A percentile compares a stretch with the other conserved stretches of the same genome.
These are phyloP conservation scores for Megalurothrips usitatus DNA, from an alignment of 2,888 invertebrate genomes.

Conservation along the genomic window DNA sequence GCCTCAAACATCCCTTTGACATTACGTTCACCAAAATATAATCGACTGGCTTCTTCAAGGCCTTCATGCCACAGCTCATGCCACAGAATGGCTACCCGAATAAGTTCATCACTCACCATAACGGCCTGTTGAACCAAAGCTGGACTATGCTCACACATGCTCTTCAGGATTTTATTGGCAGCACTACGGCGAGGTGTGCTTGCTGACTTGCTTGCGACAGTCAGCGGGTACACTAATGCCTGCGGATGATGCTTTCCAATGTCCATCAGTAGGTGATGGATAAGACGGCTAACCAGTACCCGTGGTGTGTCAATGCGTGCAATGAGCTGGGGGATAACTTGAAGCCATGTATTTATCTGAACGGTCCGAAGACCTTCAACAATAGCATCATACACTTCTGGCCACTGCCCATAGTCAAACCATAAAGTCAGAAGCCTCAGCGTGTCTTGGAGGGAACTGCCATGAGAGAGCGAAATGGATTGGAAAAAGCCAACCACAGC, in stretches of 20 bases:
- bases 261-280: slow-evolving; percentile 89
- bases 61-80: slow-evolving; percentile 99
- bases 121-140: slow-evolving; percentile 91
- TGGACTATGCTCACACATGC: slow-evolving; percentile 92
- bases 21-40: slow-evolving; percentile 95
- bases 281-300: slow-evolving; percentile 79
- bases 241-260: slow-evolving; percentile 97
- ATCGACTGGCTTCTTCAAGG: slow-evolving; percentile 83
- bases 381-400: slow-evolving; percentile 90
- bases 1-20: slow-evolving; percentile 95
- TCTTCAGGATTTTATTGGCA: slow-evolving; percentile 89
- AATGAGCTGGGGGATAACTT: slow-evolving; percentile 98
- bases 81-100: slow-evolving; percentile 97
- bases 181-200: slow-evolving; percentile 79
- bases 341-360: slow-evolving; percentile 97
- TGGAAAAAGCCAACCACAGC: slow-evolving; percentile 95
- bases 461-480: slow-evolving; percentile 87
- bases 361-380: slow-evolving; percentile 87
- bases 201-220: slow-evolving; percentile 93
- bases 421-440: slow-evolving; percentile 90
- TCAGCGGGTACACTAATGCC: slow-evolving; percentile 94
- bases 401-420: slow-evolving; percentile 96
- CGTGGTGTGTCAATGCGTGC: slow-evolving; percentile 94
- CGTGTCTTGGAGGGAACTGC: slow-evolving; percentile 93
- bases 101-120: slow-evolving; percentile 93